These are phyloP conservation scores for Sarcophaga bullata DNA, from an alignment of 1,140 invertebrate genomes.

Conservation along the genomic window DNA sequence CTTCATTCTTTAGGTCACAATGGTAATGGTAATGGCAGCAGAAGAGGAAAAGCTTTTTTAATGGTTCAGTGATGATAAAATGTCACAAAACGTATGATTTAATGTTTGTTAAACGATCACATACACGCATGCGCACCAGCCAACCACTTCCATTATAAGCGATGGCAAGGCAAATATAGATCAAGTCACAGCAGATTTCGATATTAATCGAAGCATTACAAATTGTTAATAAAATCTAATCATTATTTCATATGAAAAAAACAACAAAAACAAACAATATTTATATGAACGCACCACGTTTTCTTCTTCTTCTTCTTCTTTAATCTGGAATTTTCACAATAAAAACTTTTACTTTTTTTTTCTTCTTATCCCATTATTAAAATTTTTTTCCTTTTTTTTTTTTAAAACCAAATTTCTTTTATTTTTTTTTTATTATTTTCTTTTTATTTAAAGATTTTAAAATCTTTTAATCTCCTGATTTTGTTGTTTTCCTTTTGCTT, in stretches of 20 bases:
- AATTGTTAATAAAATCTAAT: conserved; percentile 61
- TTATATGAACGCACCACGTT: background rate
- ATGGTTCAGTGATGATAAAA: conserved; percentile 31
- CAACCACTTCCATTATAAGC: too few relatives aligned
- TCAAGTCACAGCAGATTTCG: conserved; percentile 28
- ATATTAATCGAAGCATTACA: conserved; percentile 61
- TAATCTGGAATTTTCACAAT: background rate
- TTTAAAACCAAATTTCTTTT: conserved; percentile 8
- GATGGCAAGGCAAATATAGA: too few relatives aligned
- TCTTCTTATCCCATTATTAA: background rate
- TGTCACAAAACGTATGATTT: conserved; percentile 15
- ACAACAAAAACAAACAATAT: background rate
- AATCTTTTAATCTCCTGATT: background rate
- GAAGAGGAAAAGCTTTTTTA: conserved; percentile 25
- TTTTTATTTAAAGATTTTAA: background rate
- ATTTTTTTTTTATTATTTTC: background rate
- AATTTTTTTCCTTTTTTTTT: background rate
- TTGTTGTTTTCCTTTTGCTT: background rate
- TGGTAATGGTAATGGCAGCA: too few relatives aligned
- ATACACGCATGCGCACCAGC: too few relatives aligned
- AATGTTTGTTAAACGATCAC: too few relatives aligned
- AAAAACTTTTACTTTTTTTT: conserved; percentile 24
- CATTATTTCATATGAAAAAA: conserved; percentile 42
- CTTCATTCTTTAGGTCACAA: conserved; percentile 23
- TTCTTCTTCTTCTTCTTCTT: background rate